These are phyloP conservation scores for Germaria angustata DNA, from an alignment of 2,888 invertebrate genomes.

Conservation along the genomic window DNA sequence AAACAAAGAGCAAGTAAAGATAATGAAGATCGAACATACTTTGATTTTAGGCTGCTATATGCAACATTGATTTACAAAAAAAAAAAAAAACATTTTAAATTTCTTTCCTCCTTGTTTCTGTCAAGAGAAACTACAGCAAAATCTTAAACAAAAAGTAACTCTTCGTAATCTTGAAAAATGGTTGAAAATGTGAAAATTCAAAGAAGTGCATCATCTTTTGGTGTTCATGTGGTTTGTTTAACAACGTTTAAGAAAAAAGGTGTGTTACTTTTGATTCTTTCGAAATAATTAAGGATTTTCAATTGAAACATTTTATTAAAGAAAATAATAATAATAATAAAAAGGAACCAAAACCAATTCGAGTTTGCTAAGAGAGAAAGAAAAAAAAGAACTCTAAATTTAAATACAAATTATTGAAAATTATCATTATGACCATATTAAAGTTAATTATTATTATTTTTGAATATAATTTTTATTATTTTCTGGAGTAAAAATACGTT, in stretches of 20 bases:
- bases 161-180: conserved; percentile 45
- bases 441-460: conserved; percentile 31
- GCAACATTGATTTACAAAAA: conserved; percentile 27
- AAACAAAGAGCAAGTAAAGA: conserved; percentile 10
- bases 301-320: conserved; percentile 27
- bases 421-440: conserved; percentile 21
- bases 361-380: too few species aligned
- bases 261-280: conserved; percentile 10
- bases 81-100: not conserved
- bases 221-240: not conserved
- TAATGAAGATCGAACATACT: conserved; percentile 62
- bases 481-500: not conserved
- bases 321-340: not conserved
- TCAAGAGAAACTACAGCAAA: conserved; percentile 9
- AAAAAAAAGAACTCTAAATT: not conserved
- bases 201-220: not conserved
- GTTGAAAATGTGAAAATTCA: conserved; percentile 18
- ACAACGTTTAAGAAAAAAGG: conserved; percentile 13
- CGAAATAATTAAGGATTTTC: conserved; percentile 42
- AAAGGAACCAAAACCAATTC: not conserved
- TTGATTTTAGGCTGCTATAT: conserved; percentile 40
- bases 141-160: not conserved
- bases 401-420: not conserved
- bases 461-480: not conserved
- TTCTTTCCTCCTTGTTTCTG: not conserved